These are phyloP conservation scores for Pelobates fuscus DNA, from an alignment of 2,113 vertebrate species.

Conservation along the genomic window DNA sequence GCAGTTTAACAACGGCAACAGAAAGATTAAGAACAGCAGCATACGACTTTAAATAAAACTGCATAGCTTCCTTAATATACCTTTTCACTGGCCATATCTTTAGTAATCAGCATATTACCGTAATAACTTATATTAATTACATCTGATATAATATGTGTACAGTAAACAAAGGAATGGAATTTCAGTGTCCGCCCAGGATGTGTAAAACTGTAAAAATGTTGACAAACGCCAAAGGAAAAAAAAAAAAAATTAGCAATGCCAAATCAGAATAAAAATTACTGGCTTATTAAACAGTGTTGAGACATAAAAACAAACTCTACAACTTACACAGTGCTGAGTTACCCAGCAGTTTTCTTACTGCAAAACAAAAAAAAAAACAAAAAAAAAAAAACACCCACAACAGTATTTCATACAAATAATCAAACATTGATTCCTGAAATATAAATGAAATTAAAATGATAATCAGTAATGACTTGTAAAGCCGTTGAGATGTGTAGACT, in stretches of 20 bases:
- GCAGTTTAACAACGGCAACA: too few relatives aligned
- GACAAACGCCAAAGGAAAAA: slow-evolving; percentile 66
- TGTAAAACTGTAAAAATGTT: slow-evolving; percentile 76
- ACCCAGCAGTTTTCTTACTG: slow-evolving; percentile 67
- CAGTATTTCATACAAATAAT: slow-evolving; percentile 24
- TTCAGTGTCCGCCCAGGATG: slow-evolving; percentile 78
- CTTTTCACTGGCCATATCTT: slow-evolving; percentile 72
- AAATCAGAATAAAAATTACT: slow-evolving; percentile 70
- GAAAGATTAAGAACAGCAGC: too few relatives aligned
- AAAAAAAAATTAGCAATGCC: slow-evolving; percentile 67
- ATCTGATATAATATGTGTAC: slow-evolving; percentile 78
- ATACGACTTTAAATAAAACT: slow-evolving; percentile 50
- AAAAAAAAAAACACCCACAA: slow-evolving; percentile 58
- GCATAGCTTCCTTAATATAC: slow-evolving; percentile 61
- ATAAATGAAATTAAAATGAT: slow-evolving; percentile 69
- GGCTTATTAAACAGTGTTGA: slow-evolving; percentile 77
- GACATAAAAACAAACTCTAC: slow-evolving; percentile 70
- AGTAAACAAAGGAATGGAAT: slow-evolving; percentile 83
- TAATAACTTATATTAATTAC: slow-evolving; percentile 79
- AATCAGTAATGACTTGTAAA: slow-evolving; percentile 18
- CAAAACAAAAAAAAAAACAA: slow-evolving; percentile 69
- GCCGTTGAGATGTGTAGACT: slow-evolving; percentile 48
- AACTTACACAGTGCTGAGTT: slow-evolving; percentile 77
- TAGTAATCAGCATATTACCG: slow-evolving; percentile 73
- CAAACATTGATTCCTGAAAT: slow-evolving; percentile 41